A percentile compares a stretch with the other conserved stretches of the same genome.
These are phyloP conservation scores for Drosophila sucinea DNA, from an alignment of 1,140 invertebrate genomes.

Conservation along the genomic window DNA sequence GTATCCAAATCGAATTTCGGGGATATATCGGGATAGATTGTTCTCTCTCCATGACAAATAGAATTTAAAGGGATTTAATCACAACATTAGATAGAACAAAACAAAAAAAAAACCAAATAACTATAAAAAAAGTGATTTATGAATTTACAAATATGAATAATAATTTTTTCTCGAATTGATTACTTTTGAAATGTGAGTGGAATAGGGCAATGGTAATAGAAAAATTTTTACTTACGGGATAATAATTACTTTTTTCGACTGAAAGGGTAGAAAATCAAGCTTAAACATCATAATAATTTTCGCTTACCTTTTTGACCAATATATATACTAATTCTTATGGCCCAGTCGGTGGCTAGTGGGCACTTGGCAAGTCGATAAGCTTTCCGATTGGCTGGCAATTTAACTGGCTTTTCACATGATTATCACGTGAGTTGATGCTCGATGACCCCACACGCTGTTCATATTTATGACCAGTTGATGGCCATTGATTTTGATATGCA, in stretches of 20 bases:
- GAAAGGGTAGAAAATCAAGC: slow-evolving; percentile 1
- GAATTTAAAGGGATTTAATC: neutral
- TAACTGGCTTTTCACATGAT: slow-evolving; percentile 68
- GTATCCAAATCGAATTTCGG: slow-evolving; percentile 1
- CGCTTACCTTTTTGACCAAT: neutral
- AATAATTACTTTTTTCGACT: neutral
- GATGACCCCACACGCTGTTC: slow-evolving; percentile 51
- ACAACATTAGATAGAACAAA: neutral
- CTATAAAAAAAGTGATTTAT: neutral
- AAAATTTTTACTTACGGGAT: neutral
- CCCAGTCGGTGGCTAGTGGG: neutral
- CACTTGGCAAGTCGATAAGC: neutral
- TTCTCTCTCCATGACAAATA: neutral
- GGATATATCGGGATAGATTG: neutral
- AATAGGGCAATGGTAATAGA: neutral
- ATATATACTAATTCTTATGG: neutral
- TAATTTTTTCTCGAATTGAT: neutral
- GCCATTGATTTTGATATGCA: slow-evolving; percentile 43
- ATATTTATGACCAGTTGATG: slow-evolving; percentile 36
- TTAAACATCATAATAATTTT: neutral
- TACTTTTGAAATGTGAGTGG: neutral
- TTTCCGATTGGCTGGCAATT: neutral
- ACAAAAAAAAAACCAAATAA: neutral
- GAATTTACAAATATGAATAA: too few relatives aligned
- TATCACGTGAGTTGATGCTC: slow-evolving; percentile 69